Evolutionary conservation across 1,140 invertebrate species (phyloP), one percentile per base, ranked within the genome.

Genomic region (Pseudomyrmex cubaensis): DNA sequence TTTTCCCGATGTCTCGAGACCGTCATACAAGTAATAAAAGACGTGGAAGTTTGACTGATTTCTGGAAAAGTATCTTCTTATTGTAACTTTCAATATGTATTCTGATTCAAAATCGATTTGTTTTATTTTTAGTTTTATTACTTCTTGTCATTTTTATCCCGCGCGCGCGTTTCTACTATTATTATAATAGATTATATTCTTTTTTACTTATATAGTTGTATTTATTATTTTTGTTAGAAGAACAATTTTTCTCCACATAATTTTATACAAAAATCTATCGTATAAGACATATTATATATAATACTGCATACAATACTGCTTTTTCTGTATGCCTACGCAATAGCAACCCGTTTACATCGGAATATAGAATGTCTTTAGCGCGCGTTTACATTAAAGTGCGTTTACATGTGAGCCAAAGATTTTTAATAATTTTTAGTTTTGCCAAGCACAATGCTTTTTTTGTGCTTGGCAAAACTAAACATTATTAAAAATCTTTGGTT

Each of bases 21-120:
- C 97, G 90, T 98, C 97, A 92, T 98, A 97, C 78, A 98, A 96
- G 89, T 98, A 98, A 93, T 98, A 98, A 75, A 99, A 96, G 9
- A 98, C 96, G 92, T 98, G 97, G 92, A 98, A 99, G 89, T 98
- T 99, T 35, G 97, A 96, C 92, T 98, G 97, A 72, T 95, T 95
- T 93, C 97, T 97, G 92, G 12, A 80, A 78, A 48, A 20, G 3
- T 59, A 50, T 5, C 54, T 72, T 25, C 2, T 59, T 78, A 48
- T 48, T 76, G 48, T 84, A 64, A 17, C 13, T 8, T 44, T 50
- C 20, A 12, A 50, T 52, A 48, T 48, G 3, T 64, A 35, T 59
- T 62, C 12, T 62, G n/a, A n/a, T 50, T 52, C 17, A 73, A 12
- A 75, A 63, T 64, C 22, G 3, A 77, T 22, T 56, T 12, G 5